Evolutionary conservation across 2,797 vertebrate species (phyloP), one percentile per base, ranked within the genome.

Genomic region (Smutsia temminckii): DNA sequence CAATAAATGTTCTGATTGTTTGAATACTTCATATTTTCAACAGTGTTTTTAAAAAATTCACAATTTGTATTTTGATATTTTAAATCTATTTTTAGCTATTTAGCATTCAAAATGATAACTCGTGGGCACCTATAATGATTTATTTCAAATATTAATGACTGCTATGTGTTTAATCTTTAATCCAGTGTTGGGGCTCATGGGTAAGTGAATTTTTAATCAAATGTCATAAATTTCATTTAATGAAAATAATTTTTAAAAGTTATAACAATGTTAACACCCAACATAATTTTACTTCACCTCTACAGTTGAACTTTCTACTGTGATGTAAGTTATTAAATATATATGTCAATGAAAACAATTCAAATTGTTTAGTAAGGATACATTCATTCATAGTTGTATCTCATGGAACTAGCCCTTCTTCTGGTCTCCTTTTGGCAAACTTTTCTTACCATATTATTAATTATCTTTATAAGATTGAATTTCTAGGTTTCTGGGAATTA

Each of bases 21-120:
- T 88, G 20, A 94, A 78, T 85, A 55, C 2, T 89, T 85, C 9
- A 81, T 34, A 92, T 80, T 72, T 74, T 25, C 5, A 81, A 75
- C 0, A 68, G 5, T 8, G 3, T 57, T 64, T 46, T 84, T 46
- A 72, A 74, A 85, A 81, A 85, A 37, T n/a, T 42, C 10, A 53
- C 11, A 77, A 66, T 71, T 55, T 89, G 10, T 10, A 91, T 84
- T 84, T 87, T 91, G 20, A 49, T 63, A 74, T n/a, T 79, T 23
- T 75, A 42, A 74, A 10, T 81, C 78, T 94, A 89, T 80, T 89
- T 86, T 90, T 89, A 93, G 32, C 25, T 83, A 77, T 55, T 91
- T 88, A 92, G 8, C 40, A 85, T 90, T 94, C 27, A 85, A 85
- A 96, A 63, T 87, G 11, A 34, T 77, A 55, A 68, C 12, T 59